Conservation (phyloP, 2,888 invertebrate genomes). For the Nebria salina region DNA sequence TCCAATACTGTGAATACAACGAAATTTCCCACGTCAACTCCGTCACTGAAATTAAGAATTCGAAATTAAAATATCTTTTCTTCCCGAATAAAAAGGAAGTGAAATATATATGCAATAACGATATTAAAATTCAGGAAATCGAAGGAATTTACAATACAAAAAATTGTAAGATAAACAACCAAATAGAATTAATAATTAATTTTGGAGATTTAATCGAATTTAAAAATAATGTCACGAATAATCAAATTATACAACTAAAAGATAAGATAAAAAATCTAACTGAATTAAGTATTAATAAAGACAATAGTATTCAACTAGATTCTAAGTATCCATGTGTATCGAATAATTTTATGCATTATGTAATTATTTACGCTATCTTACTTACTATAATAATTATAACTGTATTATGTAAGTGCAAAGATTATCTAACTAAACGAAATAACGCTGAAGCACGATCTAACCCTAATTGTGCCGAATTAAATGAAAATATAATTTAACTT, state of each 20-base stretch:
- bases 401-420: slow-evolving; percentile 2
- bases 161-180: slow-evolving; percentile 4
- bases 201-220: slow-evolving; percentile 11
- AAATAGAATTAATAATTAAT: slow-evolving; percentile 4
- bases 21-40: slow-evolving; percentile 19
- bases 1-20: slow-evolving; percentile 15
- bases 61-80: no score
- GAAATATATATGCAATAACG: no score
- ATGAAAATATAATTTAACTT: no score
- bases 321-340: not conserved
- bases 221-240: not conserved
- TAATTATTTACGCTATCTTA: not conserved
- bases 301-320: no score
- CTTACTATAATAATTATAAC: not conserved
- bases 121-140: no score
- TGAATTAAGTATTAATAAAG: no score
- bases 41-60: not conserved
- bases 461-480: no score
- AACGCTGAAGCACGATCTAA: no score
- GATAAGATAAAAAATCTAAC: not conserved
- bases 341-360: not conserved
- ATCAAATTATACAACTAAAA: not conserved
- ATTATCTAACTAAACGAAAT: not conserved
- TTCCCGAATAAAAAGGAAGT: no score
- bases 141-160: not conserved